These are phyloP conservation scores for Onychorhynchus coronatus DNA, from an alignment of 2,113 vertebrate species.

Conservation along the genomic window DNA sequence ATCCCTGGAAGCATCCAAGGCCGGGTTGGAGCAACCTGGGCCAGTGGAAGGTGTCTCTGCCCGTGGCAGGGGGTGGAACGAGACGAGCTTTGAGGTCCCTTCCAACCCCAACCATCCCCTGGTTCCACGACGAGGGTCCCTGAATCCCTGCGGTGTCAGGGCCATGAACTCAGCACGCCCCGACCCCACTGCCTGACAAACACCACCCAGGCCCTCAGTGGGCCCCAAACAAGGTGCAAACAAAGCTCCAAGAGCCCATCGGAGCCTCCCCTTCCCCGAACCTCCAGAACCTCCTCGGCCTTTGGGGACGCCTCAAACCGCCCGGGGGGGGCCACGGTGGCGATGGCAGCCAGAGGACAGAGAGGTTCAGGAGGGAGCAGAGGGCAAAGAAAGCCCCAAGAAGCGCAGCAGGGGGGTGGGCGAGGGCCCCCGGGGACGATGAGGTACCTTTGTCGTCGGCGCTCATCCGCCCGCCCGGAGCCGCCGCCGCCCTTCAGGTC, in stretches of 20 bases:
- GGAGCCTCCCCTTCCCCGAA: not conserved
- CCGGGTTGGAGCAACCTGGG: not conserved
- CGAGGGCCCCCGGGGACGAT: fast-evolving
- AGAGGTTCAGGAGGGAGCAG: not conserved
- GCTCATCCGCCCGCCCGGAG: not conserved
- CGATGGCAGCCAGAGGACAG: fast-evolving
- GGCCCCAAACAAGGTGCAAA: fast-evolving
- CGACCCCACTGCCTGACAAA: fast-evolving
- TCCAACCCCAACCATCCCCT: not conserved
- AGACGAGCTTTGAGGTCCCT: not conserved
- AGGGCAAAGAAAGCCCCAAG: not conserved
- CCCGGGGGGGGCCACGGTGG: fast-evolving
- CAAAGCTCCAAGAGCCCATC: fast-evolving
- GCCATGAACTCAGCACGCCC: not conserved
- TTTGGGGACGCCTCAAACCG: not conserved
- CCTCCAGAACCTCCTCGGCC: not conserved
- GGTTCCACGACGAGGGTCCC: not conserved
- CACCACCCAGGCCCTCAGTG: not conserved
- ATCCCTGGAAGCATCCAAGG: not conserved
- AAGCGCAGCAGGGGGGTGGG: fast-evolving
- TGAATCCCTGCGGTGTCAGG: fast-evolving
- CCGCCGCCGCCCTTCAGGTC: not conserved
- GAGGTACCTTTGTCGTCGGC: constrained; percentile 14
- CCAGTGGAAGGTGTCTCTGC: not conserved
- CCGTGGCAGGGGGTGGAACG: not conserved